Evolutionary conservation across 2,888 invertebrate species (phyloP), one percentile per base, ranked within the genome.

Genomic region (Lasius fuliginosus): DNA sequence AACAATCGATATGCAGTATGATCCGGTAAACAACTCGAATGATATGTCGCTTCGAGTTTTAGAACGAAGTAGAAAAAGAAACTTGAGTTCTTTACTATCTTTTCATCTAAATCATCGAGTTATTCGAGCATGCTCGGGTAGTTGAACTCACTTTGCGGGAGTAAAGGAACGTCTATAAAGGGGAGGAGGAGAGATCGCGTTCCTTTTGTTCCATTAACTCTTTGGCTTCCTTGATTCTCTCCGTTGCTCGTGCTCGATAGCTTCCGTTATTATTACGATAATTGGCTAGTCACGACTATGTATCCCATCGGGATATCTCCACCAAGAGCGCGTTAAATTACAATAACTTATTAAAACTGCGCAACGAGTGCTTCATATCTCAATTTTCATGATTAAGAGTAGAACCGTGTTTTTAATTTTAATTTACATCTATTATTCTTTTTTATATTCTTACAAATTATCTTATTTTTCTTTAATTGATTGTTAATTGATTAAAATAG

Each of bases 11-110:
- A 40, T 46, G 74, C 12, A 65, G 69, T 46, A 58, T 69, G 84
- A 89, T 89, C 85, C 79, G 56, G 81, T 88, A 90, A 90, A 90
- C 88, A 86, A 84, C 53, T 87, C 74, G 84, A 85, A 82, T 82
- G 87, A 79, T 62, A 67, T 71, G 81, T 67, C 74, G 81, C 27
- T 83, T 65, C 36, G 60, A 75, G 42, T 68, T 82, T 27, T 23
- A 23, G 11, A 12, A 30, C 65, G 42, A 40, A 36, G 18, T 27
- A 53, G 23, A 64, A 83, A 76, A 71, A 83, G 65, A 83, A 83
- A 88, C 56, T 83, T 65, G 36, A 33, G 18, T 33, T 56, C 60
- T 42, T 33, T 58, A 53, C 77, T 69, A 77, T 62, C 60, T 30
- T 79, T 79, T 33, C 81, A 71, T 77, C 83, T 85, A 86, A 89